Percentiles rank a stretch among this genome's conserved stretches.
Evolutionary conservation across 2,797 vertebrate species (phyloP).

Genomic region (Micromesistius poutassou): DNA sequence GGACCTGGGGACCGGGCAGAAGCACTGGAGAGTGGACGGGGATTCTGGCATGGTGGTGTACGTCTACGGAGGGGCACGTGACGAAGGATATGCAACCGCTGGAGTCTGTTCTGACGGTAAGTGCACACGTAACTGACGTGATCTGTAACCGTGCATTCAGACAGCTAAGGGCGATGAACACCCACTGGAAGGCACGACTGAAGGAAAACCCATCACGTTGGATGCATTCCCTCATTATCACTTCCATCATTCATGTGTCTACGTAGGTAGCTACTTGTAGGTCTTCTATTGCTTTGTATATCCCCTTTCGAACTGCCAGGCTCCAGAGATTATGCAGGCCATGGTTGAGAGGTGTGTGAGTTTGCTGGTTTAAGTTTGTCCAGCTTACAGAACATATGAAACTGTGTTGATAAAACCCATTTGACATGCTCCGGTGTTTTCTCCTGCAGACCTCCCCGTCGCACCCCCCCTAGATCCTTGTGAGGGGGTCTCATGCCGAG

Average conservation of each 20-base stretch:
- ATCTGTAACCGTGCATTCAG: not conserved
- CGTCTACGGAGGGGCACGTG: conserved; percentile 36
- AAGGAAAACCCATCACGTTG: not conserved
- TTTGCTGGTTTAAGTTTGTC: not conserved
- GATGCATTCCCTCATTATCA: not conserved
- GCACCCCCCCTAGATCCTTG: conserved; percentile 38
- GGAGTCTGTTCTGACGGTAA: conserved; percentile 52
- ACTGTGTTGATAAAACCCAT: not conserved
- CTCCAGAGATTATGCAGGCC: not conserved
- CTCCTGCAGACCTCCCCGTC: not conserved
- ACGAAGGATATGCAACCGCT: conserved; percentile 42
- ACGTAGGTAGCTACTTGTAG: not conserved
- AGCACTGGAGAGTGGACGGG: conserved; percentile 25
- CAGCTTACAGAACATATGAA: not conserved
- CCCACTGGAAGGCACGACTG: not conserved
- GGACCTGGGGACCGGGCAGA: conserved; percentile 12
- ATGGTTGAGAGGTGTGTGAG: too few relatives aligned
- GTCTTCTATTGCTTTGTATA: not conserved
- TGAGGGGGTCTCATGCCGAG: conserved; percentile 35
- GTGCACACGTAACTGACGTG: not conserved
- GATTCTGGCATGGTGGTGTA: conserved; percentile 42
- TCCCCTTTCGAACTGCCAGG: not conserved
- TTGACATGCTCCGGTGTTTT: not conserved
- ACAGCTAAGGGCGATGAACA: not conserved
- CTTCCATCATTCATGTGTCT: not conserved